A percentile compares a stretch with the other conserved stretches of the same genome.
These are phyloP conservation scores for Rhynchotus rufescens DNA, from an alignment of 2,797 vertebrate species.

Conservation along the genomic window DNA sequence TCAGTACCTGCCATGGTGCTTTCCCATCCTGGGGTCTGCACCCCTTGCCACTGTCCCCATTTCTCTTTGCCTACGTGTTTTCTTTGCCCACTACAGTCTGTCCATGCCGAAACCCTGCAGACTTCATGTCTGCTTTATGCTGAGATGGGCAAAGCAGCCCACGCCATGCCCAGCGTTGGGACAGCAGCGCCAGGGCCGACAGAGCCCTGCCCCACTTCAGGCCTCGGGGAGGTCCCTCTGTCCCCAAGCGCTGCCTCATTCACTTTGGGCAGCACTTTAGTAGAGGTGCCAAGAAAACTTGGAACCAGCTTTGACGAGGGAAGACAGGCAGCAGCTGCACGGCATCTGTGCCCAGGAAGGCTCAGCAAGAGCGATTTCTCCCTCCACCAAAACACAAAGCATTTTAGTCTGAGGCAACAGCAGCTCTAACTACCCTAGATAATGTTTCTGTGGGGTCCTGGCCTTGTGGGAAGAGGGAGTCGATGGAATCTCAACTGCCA, in stretches of 20 bases:
- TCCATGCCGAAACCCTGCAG: neutral
- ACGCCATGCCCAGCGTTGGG: neutral
- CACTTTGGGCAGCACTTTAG: neutral
- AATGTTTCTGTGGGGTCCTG: neutral
- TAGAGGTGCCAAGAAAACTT: neutral
- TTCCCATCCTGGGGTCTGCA: neutral
- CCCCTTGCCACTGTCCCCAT: neutral
- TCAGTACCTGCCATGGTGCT: neutral
- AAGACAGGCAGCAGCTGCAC: neutral
- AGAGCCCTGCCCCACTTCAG: neutral
- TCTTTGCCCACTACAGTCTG: neutral
- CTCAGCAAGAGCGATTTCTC: neutral
- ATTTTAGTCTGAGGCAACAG: neutral
- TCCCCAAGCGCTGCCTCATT: neutral
- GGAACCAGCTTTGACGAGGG: neutral
- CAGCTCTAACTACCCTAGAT: neutral
- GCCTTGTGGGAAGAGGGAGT: neutral
- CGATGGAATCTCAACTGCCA: neutral
- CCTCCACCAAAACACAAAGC: neutral
- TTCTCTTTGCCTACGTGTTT: neutral
- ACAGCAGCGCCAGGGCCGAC: neutral
- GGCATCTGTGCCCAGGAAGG: neutral
- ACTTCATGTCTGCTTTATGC: conserved; percentile 23
- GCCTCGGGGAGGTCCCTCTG: neutral
- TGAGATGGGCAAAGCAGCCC: neutral